phyloP scores from a whole-genome alignment of 2,888 invertebrate genomes.

The Drosophila acutilabella region DNA sequence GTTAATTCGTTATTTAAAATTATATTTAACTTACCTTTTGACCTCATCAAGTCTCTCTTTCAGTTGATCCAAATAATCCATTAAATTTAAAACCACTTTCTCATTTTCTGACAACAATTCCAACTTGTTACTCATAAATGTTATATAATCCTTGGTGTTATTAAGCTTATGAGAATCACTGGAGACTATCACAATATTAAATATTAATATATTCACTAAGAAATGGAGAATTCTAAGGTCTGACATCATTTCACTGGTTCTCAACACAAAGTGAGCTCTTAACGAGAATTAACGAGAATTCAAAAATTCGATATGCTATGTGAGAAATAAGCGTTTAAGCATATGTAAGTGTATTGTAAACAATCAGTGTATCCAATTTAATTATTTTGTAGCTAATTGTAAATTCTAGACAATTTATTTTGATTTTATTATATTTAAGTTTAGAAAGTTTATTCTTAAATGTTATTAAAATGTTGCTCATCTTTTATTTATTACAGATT shows the following conservation, averaged over 20 bases:
- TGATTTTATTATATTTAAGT: too few relatives aligned
- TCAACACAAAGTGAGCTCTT: not conserved
- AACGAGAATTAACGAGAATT: too few relatives aligned
- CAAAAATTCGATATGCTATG: too few relatives aligned
- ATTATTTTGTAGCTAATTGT: too few relatives aligned
- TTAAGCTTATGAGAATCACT: not conserved
- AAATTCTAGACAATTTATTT: too few relatives aligned
- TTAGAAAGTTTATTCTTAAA: too few relatives aligned
- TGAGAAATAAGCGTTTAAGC: too few relatives aligned
- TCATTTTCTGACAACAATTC: constrained; percentile 28
- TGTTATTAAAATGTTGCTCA: too few relatives aligned
- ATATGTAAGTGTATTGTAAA: too few relatives aligned
- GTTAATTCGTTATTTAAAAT: fast-evolving
- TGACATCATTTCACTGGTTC: not conserved
- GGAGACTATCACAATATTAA: not conserved
- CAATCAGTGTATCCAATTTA: too few relatives aligned
- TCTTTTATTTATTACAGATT: too few relatives aligned
- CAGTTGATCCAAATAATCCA: constrained; percentile 31
- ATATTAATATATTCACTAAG: not conserved
- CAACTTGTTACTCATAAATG: constrained; percentile 5
- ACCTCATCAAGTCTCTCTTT: constrained; percentile 21
- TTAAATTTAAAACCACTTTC: constrained; percentile 29
- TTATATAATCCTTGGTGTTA: not conserved
- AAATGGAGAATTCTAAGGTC: not conserved
- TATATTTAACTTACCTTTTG: constrained; percentile 7